Evolutionary conservation across 2,888 invertebrate species (phyloP), one percentile per base, ranked within the genome.

Genomic region (Dendrolimus pini): DNA sequence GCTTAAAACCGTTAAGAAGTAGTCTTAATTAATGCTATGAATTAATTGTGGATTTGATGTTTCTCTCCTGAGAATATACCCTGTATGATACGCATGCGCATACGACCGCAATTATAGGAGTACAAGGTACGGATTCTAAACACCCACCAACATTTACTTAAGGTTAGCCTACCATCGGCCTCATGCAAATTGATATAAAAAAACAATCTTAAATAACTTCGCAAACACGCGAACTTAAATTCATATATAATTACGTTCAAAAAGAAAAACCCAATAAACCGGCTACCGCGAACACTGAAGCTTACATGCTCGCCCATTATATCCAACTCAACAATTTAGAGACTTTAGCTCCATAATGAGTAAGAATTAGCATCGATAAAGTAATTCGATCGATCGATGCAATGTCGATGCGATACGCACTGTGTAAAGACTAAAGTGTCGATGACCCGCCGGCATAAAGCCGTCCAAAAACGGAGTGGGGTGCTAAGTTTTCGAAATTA

Each of bases 401-500:
- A 30, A 30, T 30, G 6, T 41, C 9, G n/a, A n/a, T 1, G 10
- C 30, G 54, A 1, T 18, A 30, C 8, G 12, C 54, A 2, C 30
- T 30, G 30, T 54, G 41, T 41, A 30, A 14, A 30, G 30, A 30
- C 30, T 30, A 41, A 54, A n/a, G 54, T 8, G n/a, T 30, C 54
- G 18, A 54, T 9, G 12, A 54, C 41, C 10, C 7, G 7, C n/a
- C 30, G 41, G 30, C 54, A 12, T 41, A 54, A 54, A 30, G 41
- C 41, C n/a, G 57, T 60, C 60, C 61, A 58, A 62, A 65, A 63
- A 54, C 54, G n/a, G 61, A 59, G 59, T 66, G 62, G 60, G 60
- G 47, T 55, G 57, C 71, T 73, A 75, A 77, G 76, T 76, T 78
- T 78, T 78, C 77, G 72, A 82, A 84, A 83, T 84, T 82, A 84